These are phyloP conservation scores for Halichoeres trimaculatus DNA, from an alignment of 2,113 vertebrate genomes.

Conservation along the genomic window DNA sequence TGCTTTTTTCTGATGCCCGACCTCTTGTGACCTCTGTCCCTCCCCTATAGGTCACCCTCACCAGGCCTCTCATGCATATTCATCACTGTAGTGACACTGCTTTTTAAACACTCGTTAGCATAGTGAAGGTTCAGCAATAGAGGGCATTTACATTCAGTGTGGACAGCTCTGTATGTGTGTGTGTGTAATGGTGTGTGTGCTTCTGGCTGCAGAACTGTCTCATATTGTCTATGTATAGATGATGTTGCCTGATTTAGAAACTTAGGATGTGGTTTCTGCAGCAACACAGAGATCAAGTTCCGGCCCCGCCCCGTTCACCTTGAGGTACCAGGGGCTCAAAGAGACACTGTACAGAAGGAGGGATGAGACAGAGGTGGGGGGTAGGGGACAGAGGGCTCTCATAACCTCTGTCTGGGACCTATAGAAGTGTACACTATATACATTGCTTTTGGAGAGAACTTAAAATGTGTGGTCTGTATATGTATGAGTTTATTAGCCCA, in stretches of 20 bases:
- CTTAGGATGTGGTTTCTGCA: conserved; percentile 80
- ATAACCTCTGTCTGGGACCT: conserved; percentile 13
- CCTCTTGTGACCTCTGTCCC: conserved; percentile 65
- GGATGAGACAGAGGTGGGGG: conserved; percentile 26
- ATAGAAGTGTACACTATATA: background rate
- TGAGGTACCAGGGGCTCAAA: conserved; percentile 60
- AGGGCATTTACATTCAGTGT: conserved; percentile 75
- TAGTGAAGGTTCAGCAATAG: conserved; percentile 78
- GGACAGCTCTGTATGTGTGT: conserved; percentile 34
- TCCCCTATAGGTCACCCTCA: conserved; percentile 69
- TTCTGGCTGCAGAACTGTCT: conserved; percentile 61
- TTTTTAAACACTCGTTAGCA: conserved; percentile 79
- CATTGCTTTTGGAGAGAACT: background rate
- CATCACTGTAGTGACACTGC: conserved; percentile 75
- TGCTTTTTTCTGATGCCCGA: conserved; percentile 47
- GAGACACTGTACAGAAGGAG: conserved; percentile 62
- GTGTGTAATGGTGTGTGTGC: conserved; percentile 24
- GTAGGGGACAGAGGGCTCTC: background rate
- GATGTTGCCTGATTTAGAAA: conserved; percentile 78
- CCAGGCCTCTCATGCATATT: conserved; percentile 70
- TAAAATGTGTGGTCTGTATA: background rate
- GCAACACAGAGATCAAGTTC: conserved; percentile 76
- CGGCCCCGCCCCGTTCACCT: conserved; percentile 74
- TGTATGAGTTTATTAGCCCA: background rate
- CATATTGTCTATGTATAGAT: conserved; percentile 74